These are phyloP conservation scores for Elgaria multicarinata DNA, from an alignment of 2,113 vertebrate species.

Conservation along the genomic window DNA sequence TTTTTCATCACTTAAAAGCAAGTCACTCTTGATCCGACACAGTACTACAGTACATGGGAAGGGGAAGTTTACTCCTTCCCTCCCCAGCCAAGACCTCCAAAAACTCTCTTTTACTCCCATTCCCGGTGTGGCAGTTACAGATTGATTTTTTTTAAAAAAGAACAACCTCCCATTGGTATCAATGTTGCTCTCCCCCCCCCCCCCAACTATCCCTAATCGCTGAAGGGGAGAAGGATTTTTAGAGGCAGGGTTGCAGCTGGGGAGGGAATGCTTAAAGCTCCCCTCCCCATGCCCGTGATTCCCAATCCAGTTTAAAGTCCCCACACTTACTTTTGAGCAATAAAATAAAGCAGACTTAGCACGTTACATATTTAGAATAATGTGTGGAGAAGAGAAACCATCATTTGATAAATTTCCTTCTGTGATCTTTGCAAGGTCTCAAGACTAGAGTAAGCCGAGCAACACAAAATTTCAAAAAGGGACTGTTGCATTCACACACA, in stretches of 20 bases:
- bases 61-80: not conserved
- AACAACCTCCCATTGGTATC: no score
- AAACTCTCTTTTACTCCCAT: not conserved
- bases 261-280: not conserved
- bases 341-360: not conserved
- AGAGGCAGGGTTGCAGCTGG: no score
- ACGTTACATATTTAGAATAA: not conserved
- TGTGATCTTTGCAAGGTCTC: not conserved
- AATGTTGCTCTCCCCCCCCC: no score
- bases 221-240: no score
- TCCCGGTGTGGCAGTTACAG: no score
- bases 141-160: no score
- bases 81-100: not conserved
- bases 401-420: not conserved
- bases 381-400: not conserved
- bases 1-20: not conserved
- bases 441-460: not conserved
- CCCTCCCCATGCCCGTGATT: not conserved
- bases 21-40: not conserved
- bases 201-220: no score
- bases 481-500: not conserved
- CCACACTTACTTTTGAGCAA: not conserved
- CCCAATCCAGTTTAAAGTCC: not conserved
- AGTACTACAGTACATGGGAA: not conserved
- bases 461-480: not conserved